Evolutionary conservation across 2,888 invertebrate genomes (phyloP).

Genomic region (Agonopterix arenella): DNA sequence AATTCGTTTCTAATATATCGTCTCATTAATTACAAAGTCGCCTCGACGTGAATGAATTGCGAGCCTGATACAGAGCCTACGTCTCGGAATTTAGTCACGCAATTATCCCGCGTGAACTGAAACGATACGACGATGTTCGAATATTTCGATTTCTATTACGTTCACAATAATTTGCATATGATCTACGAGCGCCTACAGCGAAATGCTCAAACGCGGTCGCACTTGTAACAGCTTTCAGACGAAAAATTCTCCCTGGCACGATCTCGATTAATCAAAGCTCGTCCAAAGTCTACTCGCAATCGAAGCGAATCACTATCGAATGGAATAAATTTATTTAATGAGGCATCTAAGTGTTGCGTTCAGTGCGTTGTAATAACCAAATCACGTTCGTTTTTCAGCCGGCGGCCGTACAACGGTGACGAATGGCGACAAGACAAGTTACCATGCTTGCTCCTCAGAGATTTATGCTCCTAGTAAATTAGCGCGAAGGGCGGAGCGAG

Average conservation of each 20-base stretch:
- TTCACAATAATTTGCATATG: constrained; percentile 41
- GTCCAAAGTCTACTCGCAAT: constrained; percentile 47
- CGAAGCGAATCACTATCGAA: constrained; percentile 61
- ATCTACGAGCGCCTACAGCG: constrained; percentile 30
- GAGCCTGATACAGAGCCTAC: constrained; percentile 42
- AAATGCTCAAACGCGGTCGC: constrained; percentile 13
- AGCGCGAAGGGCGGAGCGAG: constrained; percentile 48
- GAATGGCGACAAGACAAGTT: constrained; percentile 50
- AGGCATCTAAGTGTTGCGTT: constrained; percentile 55
- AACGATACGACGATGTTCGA: constrained; percentile 30
- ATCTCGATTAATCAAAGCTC: constrained; percentile 44
- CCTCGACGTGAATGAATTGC: constrained; percentile 49
- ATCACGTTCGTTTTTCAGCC: constrained; percentile 65
- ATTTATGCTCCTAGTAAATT: constrained; percentile 45
- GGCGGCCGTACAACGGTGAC: constrained; percentile 42
- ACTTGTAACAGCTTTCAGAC: constrained; percentile 17
- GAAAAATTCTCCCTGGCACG: constrained; percentile 32
- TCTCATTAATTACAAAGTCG: constrained; percentile 53
- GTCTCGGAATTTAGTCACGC: constrained; percentile 53
- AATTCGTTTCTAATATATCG: constrained; percentile 53
- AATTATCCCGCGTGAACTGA: constrained; percentile 40
- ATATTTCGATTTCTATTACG: constrained; percentile 42
- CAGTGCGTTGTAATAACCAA: constrained; percentile 58
- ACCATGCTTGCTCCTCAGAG: constrained; percentile 32
- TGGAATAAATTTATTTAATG: constrained; percentile 64